phyloP scores from a whole-genome alignment of 2,797 vertebrate species.

The Neomorphus geoffroyi region DNA sequence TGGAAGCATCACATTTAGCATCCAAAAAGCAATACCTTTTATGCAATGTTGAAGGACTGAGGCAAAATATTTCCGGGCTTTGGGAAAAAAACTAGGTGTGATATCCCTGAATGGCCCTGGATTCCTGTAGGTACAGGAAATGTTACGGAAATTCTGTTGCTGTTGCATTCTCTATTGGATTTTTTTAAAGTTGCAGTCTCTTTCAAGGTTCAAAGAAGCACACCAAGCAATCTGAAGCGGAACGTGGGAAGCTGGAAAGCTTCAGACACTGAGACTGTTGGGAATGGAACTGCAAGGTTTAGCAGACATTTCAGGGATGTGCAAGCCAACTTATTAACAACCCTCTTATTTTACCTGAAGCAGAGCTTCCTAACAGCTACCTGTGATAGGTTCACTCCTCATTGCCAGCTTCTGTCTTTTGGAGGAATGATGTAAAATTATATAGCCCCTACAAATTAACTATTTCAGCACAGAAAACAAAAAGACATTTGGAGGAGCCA shows the following conservation, averaged over 20 bases:
- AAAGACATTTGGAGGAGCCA: background rate
- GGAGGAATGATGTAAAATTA: background rate
- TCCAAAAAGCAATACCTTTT: background rate
- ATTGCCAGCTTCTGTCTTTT: background rate
- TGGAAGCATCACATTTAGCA: background rate
- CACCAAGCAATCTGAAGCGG: background rate
- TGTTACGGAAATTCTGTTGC: background rate
- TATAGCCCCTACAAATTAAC: background rate
- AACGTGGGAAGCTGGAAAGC: background rate
- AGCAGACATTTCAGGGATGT: background rate
- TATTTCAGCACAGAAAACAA: background rate
- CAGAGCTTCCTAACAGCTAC: background rate
- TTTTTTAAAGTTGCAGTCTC: background rate
- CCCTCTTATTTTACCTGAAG: background rate
- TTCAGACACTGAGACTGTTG: background rate
- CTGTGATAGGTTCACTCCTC: background rate
- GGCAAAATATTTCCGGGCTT: background rate
- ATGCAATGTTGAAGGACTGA: accelerated
- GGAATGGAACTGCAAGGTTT: background rate
- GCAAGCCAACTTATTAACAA: background rate
- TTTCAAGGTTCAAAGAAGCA: background rate
- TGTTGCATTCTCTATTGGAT: background rate
- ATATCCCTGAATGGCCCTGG: background rate
- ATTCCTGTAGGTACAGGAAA: background rate
- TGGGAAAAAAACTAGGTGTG: background rate